phyloP scores from a whole-genome alignment of 2,797 vertebrate species.

The Aselliscus stoliczkanus region DNA sequence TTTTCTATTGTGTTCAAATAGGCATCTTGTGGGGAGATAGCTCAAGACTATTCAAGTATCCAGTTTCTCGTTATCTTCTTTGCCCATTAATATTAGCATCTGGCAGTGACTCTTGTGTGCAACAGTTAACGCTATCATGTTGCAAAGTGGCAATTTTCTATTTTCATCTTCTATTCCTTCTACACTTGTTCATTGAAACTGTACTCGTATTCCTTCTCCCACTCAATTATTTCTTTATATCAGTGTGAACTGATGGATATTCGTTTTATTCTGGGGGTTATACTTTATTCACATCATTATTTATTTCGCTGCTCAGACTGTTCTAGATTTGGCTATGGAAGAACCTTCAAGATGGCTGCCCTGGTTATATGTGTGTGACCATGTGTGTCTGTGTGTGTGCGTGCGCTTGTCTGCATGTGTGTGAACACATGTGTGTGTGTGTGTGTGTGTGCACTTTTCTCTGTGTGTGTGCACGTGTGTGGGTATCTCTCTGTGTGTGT shows the following conservation, averaged over 20 bases:
- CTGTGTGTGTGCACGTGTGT: no score
- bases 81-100: rapidly evolving
- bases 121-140: rapidly evolving
- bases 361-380: no score
- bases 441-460: background rate
- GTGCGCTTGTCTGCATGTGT: no score
- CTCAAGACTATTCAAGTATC: background rate
- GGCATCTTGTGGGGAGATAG: background rate
- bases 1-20: background rate
- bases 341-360: background rate
- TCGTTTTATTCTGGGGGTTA: background rate
- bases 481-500: no score
- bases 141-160: rapidly evolving
- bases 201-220: background rate
- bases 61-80: background rate
- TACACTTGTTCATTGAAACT: rapidly evolving
- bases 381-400: background rate
- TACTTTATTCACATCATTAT: no score
- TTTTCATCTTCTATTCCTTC: background rate
- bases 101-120: rapidly evolving
- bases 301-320: rapidly evolving
- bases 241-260: rapidly evolving
- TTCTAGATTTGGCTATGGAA: background rate
- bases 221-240: no score
- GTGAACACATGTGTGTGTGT: background rate